phyloP scores from a whole-genome alignment of 2,888 invertebrate species.

The Stenichneumon culpator region DNA sequence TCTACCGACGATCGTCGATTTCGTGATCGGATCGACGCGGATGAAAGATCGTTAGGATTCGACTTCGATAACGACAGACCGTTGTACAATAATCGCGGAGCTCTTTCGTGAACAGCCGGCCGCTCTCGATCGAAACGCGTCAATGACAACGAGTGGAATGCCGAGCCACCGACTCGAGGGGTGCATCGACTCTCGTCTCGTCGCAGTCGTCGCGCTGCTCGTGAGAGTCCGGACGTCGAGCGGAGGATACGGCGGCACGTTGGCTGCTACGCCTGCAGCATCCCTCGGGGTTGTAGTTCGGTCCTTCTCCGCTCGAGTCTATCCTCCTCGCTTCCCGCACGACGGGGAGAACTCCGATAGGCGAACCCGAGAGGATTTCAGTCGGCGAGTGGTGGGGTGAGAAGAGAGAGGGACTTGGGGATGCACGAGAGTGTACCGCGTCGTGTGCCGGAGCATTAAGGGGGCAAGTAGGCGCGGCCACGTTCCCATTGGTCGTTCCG shows the following conservation, averaged over 20 bases:
- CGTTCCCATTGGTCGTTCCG: slow-evolving; percentile 75
- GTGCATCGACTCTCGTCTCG: slow-evolving; percentile 60
- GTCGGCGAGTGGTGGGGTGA: slow-evolving; percentile 21
- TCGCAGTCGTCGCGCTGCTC: slow-evolving; percentile 42
- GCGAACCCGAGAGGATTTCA: slow-evolving; percentile 40
- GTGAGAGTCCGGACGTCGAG: slow-evolving; percentile 50
- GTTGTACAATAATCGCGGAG: slow-evolving; percentile 1
- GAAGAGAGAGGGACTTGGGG: slow-evolving; percentile 36
- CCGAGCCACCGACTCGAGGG: slow-evolving; percentile 44
- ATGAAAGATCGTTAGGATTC: background rate
- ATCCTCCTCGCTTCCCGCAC: slow-evolving; percentile 23
- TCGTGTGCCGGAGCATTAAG: slow-evolving; percentile 41
- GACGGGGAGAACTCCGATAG: slow-evolving; percentile 62
- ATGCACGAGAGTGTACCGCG: slow-evolving; percentile 28
- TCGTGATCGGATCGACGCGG: background rate
- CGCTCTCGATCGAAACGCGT: slow-evolving; percentile 59
- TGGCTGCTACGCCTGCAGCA: slow-evolving; percentile 38
- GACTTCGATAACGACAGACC: no score
- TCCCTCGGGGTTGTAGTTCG: slow-evolving; percentile 23
- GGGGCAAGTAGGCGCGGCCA: slow-evolving; percentile 74
- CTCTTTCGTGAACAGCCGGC: background rate
- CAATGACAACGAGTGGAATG: slow-evolving; percentile 64
- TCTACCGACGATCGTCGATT: background rate
- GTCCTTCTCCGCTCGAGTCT: slow-evolving; percentile 31
- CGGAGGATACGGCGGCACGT: slow-evolving; percentile 29